These are phyloP conservation scores for Drosophila prostipennis DNA, from an alignment of 2,888 invertebrate genomes.

Conservation along the genomic window DNA sequence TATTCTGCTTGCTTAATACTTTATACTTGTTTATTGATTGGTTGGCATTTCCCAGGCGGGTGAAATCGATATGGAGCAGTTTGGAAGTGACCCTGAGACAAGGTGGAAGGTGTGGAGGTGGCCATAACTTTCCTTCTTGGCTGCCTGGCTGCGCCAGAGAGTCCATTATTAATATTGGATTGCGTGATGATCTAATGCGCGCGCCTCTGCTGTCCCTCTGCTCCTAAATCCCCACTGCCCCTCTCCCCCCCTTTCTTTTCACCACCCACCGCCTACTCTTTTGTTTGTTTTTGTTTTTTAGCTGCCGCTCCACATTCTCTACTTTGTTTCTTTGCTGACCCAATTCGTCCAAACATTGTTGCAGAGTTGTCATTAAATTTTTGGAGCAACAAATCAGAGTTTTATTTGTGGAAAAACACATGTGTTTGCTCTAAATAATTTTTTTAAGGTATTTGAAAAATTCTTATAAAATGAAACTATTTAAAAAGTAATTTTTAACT, in stretches of 20 bases:
- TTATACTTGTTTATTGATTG: conserved; percentile 62
- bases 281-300: conserved; percentile 16
- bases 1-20: conserved; percentile 46
- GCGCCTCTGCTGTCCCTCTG: conserved; percentile 9
- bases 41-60: conserved; percentile 6
- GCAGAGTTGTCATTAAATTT: conserved; percentile 26
- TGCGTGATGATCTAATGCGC: conserved; percentile 64
- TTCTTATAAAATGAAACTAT: no score
- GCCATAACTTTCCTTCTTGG: conserved; percentile 26
- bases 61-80: conserved; percentile 63
- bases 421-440: background rate
- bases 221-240: background rate
- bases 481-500: no score
- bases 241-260: conserved; percentile 1
- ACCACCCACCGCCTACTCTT: conserved; percentile 6
- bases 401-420: background rate
- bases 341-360: conserved; percentile 41
- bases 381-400: background rate
- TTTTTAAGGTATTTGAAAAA: no score
- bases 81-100: conserved; percentile 62
- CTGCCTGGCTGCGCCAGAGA: conserved; percentile 17
- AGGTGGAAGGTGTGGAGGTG: conserved; percentile 24
- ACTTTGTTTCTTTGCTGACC: conserved; percentile 52
- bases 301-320: conserved; percentile 42
- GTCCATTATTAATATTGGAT: conserved; percentile 51